Conservation (phyloP, 2,888 invertebrate genomes). For the Pyralis farinalis region DNA sequence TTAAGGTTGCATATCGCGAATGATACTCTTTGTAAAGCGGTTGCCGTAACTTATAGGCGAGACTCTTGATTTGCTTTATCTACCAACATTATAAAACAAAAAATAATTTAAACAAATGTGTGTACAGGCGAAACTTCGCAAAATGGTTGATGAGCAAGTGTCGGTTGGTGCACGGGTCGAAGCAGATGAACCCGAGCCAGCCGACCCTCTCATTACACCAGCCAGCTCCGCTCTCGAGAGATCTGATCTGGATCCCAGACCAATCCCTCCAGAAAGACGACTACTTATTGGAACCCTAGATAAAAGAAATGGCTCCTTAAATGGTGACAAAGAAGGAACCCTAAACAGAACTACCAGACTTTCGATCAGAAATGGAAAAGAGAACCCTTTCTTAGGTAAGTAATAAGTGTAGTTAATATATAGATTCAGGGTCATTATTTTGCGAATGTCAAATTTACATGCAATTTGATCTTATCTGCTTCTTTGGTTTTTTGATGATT, state of each 20-base stretch:
- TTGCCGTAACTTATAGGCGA: no score
- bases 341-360: constrained; percentile 59
- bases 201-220: constrained; percentile 78
- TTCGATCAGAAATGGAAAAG: constrained; percentile 71
- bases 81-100: no score
- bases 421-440: no score
- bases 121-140: constrained; percentile 87
- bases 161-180: constrained; percentile 84
- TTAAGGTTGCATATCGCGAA: no score
- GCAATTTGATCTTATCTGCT: no score
- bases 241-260: constrained; percentile 53
- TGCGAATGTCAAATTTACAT: no score
- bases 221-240: constrained; percentile 67
- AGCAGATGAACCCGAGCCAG: constrained; percentile 69
- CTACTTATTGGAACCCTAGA: constrained; percentile 68
- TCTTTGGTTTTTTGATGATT: no score
- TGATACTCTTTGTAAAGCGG: no score
- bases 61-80: no score
- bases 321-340: constrained; percentile 70
- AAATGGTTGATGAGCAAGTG: constrained; percentile 94
- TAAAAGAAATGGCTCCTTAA: constrained; percentile 65
- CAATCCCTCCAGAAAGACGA: constrained; percentile 64
- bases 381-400: constrained; percentile 71
- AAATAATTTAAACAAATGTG: no score
- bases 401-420: constrained; percentile 24